Base-by-base conservation (phyloP, 1,140 invertebrate species). In the Bilobella aurantiaca region DNA sequence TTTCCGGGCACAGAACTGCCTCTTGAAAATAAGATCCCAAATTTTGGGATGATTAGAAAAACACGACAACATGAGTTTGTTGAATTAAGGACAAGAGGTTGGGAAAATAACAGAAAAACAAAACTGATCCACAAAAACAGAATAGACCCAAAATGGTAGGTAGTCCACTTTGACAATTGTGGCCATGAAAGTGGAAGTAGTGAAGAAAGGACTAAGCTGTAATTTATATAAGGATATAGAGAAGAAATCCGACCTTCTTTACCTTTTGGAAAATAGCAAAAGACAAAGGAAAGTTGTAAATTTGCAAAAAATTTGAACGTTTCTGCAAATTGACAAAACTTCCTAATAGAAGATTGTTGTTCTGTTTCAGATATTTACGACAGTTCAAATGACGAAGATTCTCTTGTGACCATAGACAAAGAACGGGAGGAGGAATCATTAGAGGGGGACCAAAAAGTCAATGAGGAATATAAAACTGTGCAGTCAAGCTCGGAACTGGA, bases 21-120 rank as follows among this genome's bases (percentile, higher is more conserved):
- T 46, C 21, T 57, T 53, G 16, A 63, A 27, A 53, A 63, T 63
- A 63, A 32, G 53, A 30, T 59, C 3, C 58, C 25, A 28, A 29
- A 25, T 25, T 53, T 25, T 23, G 5, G 29, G 18, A n/a, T 46
- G 32, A 23, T 25, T 30, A n/a, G 47, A 56, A 3, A 34, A 37
- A 8, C 16, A 68, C 28, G 8, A 66, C 21, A 14, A 16, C 49
- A 62, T 2, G 8, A 37, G 46, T n/a, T 37, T 56, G 25, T 14
- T 14, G 14, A n/a, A n/a, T 14, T 12, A 5, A 56, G 8, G 14
- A 5, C 12, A 25, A 56, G 5, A 5, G 25, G 25, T 23, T 12
- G 5, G 25, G 49, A 23, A 14, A n/a, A n/a, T n/a, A n/a, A n/a
- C n/a, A n/a, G n/a, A n/a, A n/a, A n/a, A n/a, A n/a, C n/a, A n/a